Base-by-base conservation (phyloP, 2,888 invertebrate genomes). In the Ophion slaviceki region DNA sequence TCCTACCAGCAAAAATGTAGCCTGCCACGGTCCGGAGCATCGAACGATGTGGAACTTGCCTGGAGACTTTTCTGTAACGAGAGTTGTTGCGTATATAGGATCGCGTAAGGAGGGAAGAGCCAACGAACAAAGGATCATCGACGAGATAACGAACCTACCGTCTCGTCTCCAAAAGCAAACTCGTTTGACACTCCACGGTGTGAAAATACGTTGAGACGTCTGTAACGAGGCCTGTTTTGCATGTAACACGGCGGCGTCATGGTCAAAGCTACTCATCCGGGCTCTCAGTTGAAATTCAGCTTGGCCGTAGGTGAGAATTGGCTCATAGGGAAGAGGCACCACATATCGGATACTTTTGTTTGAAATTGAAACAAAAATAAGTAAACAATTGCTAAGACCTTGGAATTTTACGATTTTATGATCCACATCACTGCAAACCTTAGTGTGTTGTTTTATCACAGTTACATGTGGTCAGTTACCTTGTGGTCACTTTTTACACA, bases 141-240 rank as follows among this genome's bases (percentile, higher is more conserved):
- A 92, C 17, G 53, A 53, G 53, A 53, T 93, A 93, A 93, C 91
- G 93, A 93, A 91, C 91, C 91, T 90, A 90, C 90, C 89, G 90
- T 86, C 89, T n/a, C 67, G 57, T 32, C 32, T 32, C 32, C 40
- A 40, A 40, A 40, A 17, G 53, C 14, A 53, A 72, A 83, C 87
- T 83, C 66, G 87, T 87, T 85, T 78, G 53, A 66, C 78, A 57
- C 86, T 67, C n/a, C 71, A 24, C 67, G 86, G 80, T 86, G 83
- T 77, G 76, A 86, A 83, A 86, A 80, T 80, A 72, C 83, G 86
- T 83, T 86, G 74, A 66, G 67, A 74, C 40, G 17, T 40, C 6
- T 45, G 24, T 1, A 61, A 62, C 14, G 47, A 59, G 5, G 36
- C n/a, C 32, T 36, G 2, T n/a, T 40, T 36, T 14, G 32, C 32